phyloP scores from a whole-genome alignment of 1,140 invertebrate genomes.

The Phocides pigmalion region DNA sequence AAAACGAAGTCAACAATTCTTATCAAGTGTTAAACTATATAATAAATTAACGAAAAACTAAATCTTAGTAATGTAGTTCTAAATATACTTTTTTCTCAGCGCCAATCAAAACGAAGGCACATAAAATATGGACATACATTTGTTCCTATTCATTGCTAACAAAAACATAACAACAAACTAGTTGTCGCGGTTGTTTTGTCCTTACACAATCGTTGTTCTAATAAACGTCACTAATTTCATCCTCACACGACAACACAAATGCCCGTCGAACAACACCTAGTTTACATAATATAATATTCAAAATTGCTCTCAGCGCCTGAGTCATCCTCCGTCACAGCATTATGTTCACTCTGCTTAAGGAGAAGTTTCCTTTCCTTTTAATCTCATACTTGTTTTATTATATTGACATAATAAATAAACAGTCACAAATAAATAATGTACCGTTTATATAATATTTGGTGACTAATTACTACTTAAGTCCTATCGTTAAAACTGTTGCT shows the following conservation, averaged over 20 bases:
- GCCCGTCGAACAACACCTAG: conserved; percentile 63
- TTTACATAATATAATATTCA: conserved; percentile 83
- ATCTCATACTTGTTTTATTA: not conserved
- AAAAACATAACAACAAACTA: conserved; percentile 14
- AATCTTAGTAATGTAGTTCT: too few species aligned
- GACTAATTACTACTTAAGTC: too few species aligned
- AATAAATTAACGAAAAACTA: too few species aligned
- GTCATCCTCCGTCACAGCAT: conserved; percentile 71
- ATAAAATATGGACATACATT: conserved; percentile 9
- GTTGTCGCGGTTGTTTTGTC: conserved; percentile 33
- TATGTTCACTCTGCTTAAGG: conserved; percentile 69
- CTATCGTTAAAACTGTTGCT: too few species aligned
- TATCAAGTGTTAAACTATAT: too few species aligned
- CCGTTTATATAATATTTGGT: too few species aligned
- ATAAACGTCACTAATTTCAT: conserved; percentile 78
- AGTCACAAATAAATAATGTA: too few species aligned
- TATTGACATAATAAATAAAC: too few species aligned
- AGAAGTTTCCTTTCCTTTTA: conserved; percentile 28
- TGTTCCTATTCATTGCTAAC: not conserved
- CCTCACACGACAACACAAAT: conserved; percentile 56
- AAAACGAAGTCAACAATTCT: too few species aligned
- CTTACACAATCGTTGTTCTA: conserved; percentile 64
- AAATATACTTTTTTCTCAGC: not conserved
- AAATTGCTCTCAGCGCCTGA: conserved; percentile 77
- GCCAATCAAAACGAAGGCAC: too few species aligned